phyloP scores from a whole-genome alignment of 2,113 vertebrate species.

The Symphodus melops region DNA sequence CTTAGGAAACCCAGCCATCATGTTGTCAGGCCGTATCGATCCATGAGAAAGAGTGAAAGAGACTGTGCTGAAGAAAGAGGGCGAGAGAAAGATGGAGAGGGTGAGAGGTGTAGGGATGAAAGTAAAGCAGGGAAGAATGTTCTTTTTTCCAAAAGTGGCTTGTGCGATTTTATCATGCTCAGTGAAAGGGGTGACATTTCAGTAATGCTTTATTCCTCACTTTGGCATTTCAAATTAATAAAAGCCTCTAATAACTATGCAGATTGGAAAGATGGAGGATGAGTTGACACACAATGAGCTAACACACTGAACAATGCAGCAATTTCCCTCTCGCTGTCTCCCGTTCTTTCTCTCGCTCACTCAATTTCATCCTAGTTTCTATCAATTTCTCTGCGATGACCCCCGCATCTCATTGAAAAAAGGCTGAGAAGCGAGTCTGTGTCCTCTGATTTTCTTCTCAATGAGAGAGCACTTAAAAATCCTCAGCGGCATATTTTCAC shows the following conservation, averaged over 20 bases:
- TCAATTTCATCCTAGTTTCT: conserved; percentile 68
- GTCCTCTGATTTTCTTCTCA: conserved; percentile 43
- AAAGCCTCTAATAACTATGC: conserved; percentile 77
- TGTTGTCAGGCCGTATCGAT: conserved; percentile 75
- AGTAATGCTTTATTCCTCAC: conserved; percentile 71
- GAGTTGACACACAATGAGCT: conserved; percentile 67
- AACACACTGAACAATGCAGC: conserved; percentile 67
- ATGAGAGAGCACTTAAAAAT: conserved; percentile 18
- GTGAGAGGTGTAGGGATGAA: conserved; percentile 3
- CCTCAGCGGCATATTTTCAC: conserved; percentile 25
- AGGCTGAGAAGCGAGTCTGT: conserved; percentile 20
- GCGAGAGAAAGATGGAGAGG: conserved; percentile 10
- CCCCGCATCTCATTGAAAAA: conserved; percentile 50
- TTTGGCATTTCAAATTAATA: conserved; percentile 82
- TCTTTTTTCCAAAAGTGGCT: conserved; percentile 56
- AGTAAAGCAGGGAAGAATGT: conserved; percentile 43
- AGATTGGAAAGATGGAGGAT: conserved; percentile 68
- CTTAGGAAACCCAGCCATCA: conserved; percentile 74
- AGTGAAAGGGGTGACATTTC: conserved; percentile 78
- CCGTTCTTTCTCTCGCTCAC: conserved; percentile 38
- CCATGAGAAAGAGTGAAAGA: conserved; percentile 58
- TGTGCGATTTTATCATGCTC: conserved; percentile 71
- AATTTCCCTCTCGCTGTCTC: conserved; percentile 50
- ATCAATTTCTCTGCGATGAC: conserved; percentile 62
- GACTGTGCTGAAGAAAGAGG: conserved; percentile 24